These are phyloP conservation scores for Corydoras sp. DNA, from an alignment of 2,113 vertebrate species.

Conservation along the genomic window DNA sequence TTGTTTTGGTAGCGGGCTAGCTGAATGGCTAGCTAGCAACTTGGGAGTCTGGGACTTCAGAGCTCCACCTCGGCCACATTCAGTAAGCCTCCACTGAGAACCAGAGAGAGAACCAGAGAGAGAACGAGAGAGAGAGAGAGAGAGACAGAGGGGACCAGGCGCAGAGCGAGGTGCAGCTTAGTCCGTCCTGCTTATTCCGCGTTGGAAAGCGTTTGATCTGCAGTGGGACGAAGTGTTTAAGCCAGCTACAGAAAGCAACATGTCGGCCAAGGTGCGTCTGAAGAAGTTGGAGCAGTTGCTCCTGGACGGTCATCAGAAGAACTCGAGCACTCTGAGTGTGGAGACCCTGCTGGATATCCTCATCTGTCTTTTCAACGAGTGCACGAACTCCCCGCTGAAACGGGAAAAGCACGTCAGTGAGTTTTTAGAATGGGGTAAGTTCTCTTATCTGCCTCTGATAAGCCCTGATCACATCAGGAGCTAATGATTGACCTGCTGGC, in stretches of 20 bases:
- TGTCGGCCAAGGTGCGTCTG: slow-evolving; percentile 90
- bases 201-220: no score
- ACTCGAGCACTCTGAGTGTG: slow-evolving; percentile 76
- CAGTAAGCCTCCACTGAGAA: no score
- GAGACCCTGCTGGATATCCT: slow-evolving; percentile 91
- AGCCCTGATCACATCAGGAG: not conserved
- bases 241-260: slow-evolving; percentile 44
- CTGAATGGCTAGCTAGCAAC: no score
- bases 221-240: no score
- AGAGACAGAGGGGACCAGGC: no score
- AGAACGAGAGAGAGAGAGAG: not conserved
- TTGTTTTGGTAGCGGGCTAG: slow-evolving; percentile 49
- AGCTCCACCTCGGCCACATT: slow-evolving; percentile 39
- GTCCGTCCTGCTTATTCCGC: no score
- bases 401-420: slow-evolving; percentile 88
- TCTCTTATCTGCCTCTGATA: not conserved
- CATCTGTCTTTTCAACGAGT: slow-evolving; percentile 81
- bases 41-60: no score
- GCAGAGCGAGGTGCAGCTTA: no score
- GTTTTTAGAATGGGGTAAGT: slow-evolving; percentile 94
- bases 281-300: slow-evolving; percentile 92
- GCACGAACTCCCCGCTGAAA: slow-evolving; percentile 75
- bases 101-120: no score
- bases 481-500: not conserved
- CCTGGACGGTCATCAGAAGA: slow-evolving; percentile 73